Percentiles rank a stretch among this genome's conserved stretches.
These are phyloP conservation scores for Propithecus coquereli DNA, from an alignment of 2,113 vertebrate genomes.

Conservation along the genomic window DNA sequence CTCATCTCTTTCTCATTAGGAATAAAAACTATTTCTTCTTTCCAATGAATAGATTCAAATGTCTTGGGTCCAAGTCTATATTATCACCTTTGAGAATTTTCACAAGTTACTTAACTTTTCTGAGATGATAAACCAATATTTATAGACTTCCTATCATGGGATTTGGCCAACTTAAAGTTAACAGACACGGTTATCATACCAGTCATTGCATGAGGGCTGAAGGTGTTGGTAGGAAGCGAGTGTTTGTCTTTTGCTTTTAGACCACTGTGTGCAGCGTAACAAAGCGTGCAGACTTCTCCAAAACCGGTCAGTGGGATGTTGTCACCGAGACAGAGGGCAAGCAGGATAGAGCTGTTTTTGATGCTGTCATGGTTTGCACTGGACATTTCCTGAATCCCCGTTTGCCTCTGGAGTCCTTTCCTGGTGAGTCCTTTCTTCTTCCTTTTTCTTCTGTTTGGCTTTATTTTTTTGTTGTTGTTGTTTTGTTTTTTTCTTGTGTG, in stretches of 20 bases:
- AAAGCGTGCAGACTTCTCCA: constrained; percentile 82
- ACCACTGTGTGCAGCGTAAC: constrained; percentile 84
- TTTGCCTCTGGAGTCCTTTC: constrained; percentile 86
- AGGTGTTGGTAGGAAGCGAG: neutral
- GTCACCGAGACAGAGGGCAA: constrained; percentile 77
- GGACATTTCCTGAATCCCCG: constrained; percentile 83
- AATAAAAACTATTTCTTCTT: neutral
- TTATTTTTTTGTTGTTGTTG: no score
- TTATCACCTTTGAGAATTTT: neutral
- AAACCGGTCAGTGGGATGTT: constrained; percentile 93
- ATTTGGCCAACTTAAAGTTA: neutral
- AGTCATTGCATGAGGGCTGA: neutral
- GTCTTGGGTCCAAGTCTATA: neutral
- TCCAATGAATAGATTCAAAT: neutral
- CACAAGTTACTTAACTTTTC: neutral
- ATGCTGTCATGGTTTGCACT: constrained; percentile 91
- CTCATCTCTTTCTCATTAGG: neutral
- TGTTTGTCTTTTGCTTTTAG: constrained; percentile 77
- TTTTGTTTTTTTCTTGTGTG: no score
- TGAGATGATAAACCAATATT: neutral
- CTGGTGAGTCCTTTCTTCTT: constrained; percentile 82
- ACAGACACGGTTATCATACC: neutral
- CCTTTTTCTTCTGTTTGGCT: no score
- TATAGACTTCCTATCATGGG: neutral
- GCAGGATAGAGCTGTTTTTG: constrained; percentile 82